Evolutionary conservation across 2,113 vertebrate species (phyloP), one percentile per base, ranked within the genome.

Genomic region (Paralichthys olivaceus): DNA sequence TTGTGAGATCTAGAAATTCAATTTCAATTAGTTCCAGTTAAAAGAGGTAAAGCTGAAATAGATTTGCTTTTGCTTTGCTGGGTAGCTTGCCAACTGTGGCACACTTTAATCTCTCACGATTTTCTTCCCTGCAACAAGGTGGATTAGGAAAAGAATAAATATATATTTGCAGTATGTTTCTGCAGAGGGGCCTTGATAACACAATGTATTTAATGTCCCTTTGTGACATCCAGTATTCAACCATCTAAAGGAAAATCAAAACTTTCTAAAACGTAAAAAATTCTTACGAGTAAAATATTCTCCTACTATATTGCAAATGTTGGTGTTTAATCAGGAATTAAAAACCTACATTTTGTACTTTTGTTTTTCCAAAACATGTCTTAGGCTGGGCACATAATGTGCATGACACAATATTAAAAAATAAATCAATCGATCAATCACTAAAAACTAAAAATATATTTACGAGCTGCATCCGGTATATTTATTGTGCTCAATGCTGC

Each of bases 1-100:
- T 74, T 67, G 32, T 23, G 32, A 75, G 79, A 73, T 82, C 77
- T 45, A 56, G 68, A 72, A 73, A 83, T 83, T 86, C 37, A 69
- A 69, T 77, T 85, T 79, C 61, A 59, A 79, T 84, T 64, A 71
- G 47, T 57, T 75, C 63, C 40, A 69, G 69, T 73, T 43, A 45
- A 73, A 63, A 58, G 32, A 45, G 40, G 57, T 17, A 26, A 62
- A 53, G 47, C 51, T 72, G 58, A 77, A 77, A 74, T 59, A 32
- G 19, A 70, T 75, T 79, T 66, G 9, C 47, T 55, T 64, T 77
- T 63, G 28, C 53, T 57, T 1, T 9, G 63, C 51, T 43, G 23
- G 43, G 59, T 64, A 61, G 25, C 43, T 28, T 59, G 45, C 17
- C 2, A n/a, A 63, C 62, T 72, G 34, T 72, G 57, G 57, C 55